Base-by-base conservation (phyloP, 2,888 invertebrate species). In the Nebria brevicollis region DNA sequence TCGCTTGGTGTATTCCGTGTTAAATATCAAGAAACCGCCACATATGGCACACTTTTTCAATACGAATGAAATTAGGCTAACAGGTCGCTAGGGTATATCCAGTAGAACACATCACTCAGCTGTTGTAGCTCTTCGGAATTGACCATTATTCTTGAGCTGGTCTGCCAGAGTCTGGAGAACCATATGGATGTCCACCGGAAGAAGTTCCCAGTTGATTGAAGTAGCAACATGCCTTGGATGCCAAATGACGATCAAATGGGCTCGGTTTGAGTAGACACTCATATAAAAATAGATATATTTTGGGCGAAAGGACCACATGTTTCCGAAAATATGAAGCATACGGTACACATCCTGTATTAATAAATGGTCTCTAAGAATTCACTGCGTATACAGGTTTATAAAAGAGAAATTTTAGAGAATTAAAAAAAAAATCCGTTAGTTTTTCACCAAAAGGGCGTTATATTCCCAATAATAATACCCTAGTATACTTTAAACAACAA, bases 251-350 rank as follows among this genome's bases (percentile, higher is more conserved):
- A 87, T 87, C 86, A 85, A 87, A 86, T 85, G 85, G 34, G 2
- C 34, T 34, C 34, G 2, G 4, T 54, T 13, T 54, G 6, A 11
- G 54, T 54, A 8, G 54, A 54, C 7, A 54, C 54, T 54, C 8
- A 84, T 87, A 86, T 88, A 88, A 88, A 88, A 88, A 88, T 88
- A 87, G 87, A 87, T 86, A 86, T 86, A 86, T 86, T 85, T 84
- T 85, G 54, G 54, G 54, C 7, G 8, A 54, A 86, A 86, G 86
- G 85, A 86, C 86, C 87, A 87, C 87, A 88, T 88, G 87, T 78
- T 7, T 84, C 84, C 85, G 34, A 34, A 34, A 34, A 54, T 54
- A 11, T 54, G 11, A 8, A 54, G 7, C 54, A 54, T 54, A 54
- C 54, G 54, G 54, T 54, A 54, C 54, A 54, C 54, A 54, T 54